Conservation (phyloP, 2,797 vertebrate genomes). For the Loriculus beryllinus region DNA sequence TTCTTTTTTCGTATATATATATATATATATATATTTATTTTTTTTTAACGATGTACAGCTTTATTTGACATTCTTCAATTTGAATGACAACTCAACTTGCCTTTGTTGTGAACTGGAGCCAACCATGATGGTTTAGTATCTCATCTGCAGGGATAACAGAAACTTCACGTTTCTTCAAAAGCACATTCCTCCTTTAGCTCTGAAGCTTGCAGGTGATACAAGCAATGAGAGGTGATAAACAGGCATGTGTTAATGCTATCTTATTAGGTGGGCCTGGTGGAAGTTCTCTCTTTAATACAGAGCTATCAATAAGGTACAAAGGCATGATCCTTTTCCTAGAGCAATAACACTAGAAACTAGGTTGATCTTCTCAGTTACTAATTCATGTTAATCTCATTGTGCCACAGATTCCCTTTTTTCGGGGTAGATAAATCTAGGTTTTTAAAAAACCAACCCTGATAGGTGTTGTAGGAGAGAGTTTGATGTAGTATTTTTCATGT, state of each 20-base stretch:
- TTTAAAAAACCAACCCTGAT: no score
- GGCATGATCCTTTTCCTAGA: not conserved
- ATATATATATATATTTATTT: no score
- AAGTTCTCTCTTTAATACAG: not conserved
- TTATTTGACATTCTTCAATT: not conserved
- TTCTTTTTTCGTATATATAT: no score
- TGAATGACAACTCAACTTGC: not conserved
- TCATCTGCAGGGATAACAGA: not conserved
- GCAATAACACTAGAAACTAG: not conserved
- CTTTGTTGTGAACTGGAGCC: not conserved
- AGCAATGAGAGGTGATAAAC: not conserved
- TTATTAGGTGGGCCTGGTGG: not conserved
- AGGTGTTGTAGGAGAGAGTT: not conserved
- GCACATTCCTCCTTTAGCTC: not conserved
- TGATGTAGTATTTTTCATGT: not conserved
- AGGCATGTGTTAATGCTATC: not conserved
- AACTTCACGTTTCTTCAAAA: not conserved
- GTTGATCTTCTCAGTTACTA: not conserved
- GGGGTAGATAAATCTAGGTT: not conserved
- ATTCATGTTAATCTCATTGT: not conserved
- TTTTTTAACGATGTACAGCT: not conserved
- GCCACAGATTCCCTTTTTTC: not conserved
- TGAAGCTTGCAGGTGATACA: not conserved
- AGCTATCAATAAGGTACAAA: not conserved
- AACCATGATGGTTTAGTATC: rapidly evolving